Evolutionary conservation across 2,888 invertebrate species (phyloP).

Genomic region (Hirtodrosophila alboralis): DNA sequence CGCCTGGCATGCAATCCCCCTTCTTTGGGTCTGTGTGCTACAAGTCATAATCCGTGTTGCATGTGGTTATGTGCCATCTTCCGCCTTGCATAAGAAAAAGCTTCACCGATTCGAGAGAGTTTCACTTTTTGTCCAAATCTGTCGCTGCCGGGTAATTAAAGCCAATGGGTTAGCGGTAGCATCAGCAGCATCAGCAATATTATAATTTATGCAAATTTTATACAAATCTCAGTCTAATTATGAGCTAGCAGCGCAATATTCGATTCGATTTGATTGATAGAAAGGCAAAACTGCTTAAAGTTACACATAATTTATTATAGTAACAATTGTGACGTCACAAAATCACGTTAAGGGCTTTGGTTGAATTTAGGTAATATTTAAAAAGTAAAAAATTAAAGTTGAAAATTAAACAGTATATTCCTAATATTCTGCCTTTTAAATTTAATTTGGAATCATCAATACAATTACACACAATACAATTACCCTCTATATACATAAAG

Average conservation of each 20-base stretch:
- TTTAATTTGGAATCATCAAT: too few relatives aligned
- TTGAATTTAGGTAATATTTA: too few relatives aligned
- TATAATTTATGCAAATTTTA: slow-evolving; percentile 67
- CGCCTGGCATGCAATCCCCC: slow-evolving; percentile 56
- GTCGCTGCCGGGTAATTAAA: slow-evolving; percentile 70
- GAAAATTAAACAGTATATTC: too few relatives aligned
- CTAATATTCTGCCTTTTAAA: too few relatives aligned
- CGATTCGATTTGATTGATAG: slow-evolving; percentile 49
- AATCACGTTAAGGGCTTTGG: too few relatives aligned
- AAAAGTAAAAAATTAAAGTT: too few relatives aligned
- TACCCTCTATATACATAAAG: too few relatives aligned
- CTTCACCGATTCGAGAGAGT: slow-evolving; percentile 45
- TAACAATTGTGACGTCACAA: background rate
- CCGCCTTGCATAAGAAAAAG: slow-evolving; percentile 78
- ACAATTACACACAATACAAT: too few relatives aligned
- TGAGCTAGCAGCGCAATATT: slow-evolving; percentile 24
- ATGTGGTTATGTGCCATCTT: slow-evolving; percentile 58
- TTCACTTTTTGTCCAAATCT: slow-evolving; percentile 64
- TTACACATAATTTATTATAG: background rate
- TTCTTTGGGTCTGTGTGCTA: slow-evolving; percentile 71
- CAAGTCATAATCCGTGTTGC: slow-evolving; percentile 69
- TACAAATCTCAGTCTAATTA: slow-evolving; percentile 55
- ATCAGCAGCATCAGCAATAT: slow-evolving; percentile 14
- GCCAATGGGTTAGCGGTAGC: slow-evolving; percentile 52
- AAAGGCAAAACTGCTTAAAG: slow-evolving; percentile 23